Evolutionary conservation across 2,888 invertebrate genomes (phyloP).

Genomic region (Torymus tubicola): DNA sequence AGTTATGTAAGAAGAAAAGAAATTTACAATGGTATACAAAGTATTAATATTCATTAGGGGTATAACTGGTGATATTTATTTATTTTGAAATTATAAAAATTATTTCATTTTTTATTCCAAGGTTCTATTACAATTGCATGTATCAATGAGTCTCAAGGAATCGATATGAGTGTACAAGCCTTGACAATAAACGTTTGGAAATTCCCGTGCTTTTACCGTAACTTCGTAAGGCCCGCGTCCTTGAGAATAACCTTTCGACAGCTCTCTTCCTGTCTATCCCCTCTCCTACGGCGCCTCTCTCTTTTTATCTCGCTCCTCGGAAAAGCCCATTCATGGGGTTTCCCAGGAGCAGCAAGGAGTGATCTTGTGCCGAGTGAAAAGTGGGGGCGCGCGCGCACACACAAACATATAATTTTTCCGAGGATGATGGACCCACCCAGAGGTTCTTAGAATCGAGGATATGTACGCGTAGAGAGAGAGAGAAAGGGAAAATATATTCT

Average conservation of each 20-base stretch:
- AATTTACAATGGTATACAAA: too few relatives aligned
- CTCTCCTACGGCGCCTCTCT: not conserved
- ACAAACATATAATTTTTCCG: too few relatives aligned
- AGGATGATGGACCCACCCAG: conserved; percentile 68
- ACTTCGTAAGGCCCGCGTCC: conserved; percentile 60
- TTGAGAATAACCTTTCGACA: conserved; percentile 56
- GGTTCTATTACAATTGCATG: too few relatives aligned
- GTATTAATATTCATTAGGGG: too few relatives aligned
- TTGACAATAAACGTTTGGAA: conserved; percentile 72
- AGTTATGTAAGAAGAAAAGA: too few relatives aligned
- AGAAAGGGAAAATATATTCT: conserved; percentile 42
- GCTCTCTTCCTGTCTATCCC: conserved; percentile 42
- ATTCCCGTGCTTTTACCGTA: conserved; percentile 68
- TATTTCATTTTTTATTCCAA: too few relatives aligned
- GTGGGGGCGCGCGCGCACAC: conserved; percentile 60
- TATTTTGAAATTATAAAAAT: too few relatives aligned
- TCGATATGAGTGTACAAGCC: conserved; percentile 68
- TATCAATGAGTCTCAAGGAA: conserved; percentile 44
- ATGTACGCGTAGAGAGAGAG: too few relatives aligned
- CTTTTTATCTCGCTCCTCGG: conserved; percentile 43
- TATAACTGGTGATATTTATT: too few relatives aligned
- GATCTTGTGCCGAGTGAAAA: conserved; percentile 39
- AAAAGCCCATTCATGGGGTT: conserved; percentile 63
- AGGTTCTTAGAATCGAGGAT: conserved; percentile 69
- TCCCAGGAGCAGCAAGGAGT: conserved; percentile 62